Conservation (phyloP, 2,888 invertebrate genomes). For the Celastrina argiolus region DNA sequence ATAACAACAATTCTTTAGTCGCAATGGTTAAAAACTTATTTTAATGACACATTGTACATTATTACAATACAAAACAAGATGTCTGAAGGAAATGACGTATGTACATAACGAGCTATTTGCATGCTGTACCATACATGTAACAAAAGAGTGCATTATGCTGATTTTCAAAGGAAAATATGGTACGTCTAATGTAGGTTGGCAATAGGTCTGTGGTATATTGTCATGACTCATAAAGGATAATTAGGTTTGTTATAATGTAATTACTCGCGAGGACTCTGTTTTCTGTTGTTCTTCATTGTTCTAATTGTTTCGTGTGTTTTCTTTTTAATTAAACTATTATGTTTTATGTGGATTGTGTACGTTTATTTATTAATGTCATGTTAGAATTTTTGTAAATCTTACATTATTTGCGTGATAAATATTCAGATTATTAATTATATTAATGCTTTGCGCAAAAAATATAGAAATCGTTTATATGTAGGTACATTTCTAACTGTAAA, state of each 20-base stretch:
- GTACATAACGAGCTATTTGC: constrained; percentile 62
- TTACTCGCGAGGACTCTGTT: constrained; percentile 22
- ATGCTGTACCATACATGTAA: constrained; percentile 44
- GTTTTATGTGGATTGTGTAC: not conserved
- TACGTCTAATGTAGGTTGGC: constrained; percentile 37
- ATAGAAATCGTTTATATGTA: no score
- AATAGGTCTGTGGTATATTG: constrained; percentile 34
- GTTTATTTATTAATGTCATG: not conserved
- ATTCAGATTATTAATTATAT: no score
- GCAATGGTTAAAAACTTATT: constrained; percentile 24
- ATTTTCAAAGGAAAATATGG: constrained; percentile 51
- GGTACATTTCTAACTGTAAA: no score
- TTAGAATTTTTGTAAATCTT: not conserved
- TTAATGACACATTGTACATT: constrained; percentile 27
- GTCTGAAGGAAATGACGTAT: constrained; percentile 56
- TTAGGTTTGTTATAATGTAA: constrained; percentile 26
- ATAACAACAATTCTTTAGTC: not conserved
- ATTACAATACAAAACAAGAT: constrained; percentile 43
- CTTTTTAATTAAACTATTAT: constrained; percentile 2
- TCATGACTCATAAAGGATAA: constrained; percentile 27
- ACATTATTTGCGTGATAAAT: no score
- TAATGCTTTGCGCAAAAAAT: no score
- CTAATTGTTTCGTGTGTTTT: constrained; percentile 23
- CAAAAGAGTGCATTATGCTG: constrained; percentile 45
- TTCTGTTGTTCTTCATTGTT: constrained; percentile 34